These are phyloP conservation scores for Tenthredo amoena DNA, from an alignment of 2,888 invertebrate species.

Conservation along the genomic window DNA sequence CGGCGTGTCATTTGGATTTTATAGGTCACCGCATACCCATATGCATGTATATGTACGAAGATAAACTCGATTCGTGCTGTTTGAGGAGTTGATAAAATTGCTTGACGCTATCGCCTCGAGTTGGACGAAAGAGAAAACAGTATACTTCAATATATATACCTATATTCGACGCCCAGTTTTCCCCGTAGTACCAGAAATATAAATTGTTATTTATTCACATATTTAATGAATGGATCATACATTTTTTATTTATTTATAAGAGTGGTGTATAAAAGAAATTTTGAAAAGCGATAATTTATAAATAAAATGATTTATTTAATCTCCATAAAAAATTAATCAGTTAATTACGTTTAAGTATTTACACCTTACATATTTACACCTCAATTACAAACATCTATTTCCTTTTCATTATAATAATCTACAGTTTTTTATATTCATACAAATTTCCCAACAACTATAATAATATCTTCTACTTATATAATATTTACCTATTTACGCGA, in stretches of 20 bases:
- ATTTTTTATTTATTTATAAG: neutral
- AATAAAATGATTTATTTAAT: slow-evolving; percentile 41
- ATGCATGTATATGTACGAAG: neutral
- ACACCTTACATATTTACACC: slow-evolving; percentile 47
- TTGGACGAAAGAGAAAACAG: neutral
- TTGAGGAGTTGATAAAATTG: neutral
- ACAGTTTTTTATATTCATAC: neutral
- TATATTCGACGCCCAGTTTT: neutral
- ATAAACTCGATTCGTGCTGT: slow-evolving; percentile 34
- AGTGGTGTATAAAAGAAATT: neutral
- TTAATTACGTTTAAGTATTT: slow-evolving; percentile 44
- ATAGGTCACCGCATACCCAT: neutral
- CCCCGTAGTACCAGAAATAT: neutral
- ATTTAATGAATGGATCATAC: too few species aligned
- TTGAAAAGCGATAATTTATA: neutral
- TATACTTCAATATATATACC: neutral
- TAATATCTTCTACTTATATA: neutral
- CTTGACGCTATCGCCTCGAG: neutral
- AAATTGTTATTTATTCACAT: neutral
- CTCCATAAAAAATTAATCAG: slow-evolving; percentile 31
- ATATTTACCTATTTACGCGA: neutral
- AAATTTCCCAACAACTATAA: slow-evolving; percentile 7
- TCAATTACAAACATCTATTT: slow-evolving; percentile 25
- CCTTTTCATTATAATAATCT: neutral
- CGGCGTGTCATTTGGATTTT: neutral